phyloP scores from a whole-genome alignment of 23 tunicate species.

The Botrylloides violaceus region DNA sequence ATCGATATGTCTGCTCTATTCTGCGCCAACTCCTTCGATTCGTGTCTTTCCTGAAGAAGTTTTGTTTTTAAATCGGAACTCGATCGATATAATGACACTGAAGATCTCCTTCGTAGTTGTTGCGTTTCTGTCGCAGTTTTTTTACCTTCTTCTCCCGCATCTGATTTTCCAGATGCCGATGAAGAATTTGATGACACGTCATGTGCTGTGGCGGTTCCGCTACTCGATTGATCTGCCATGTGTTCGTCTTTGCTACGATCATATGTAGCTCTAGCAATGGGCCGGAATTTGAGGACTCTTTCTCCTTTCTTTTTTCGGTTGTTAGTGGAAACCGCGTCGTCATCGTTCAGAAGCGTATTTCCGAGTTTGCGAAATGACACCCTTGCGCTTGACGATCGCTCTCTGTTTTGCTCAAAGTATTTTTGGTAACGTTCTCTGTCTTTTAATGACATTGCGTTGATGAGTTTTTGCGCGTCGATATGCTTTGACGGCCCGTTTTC shows the following conservation, averaged over 20 bases:
- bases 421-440: not conserved
- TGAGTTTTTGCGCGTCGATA: not conserved
- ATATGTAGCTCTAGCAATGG: not conserved
- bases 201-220: too few relatives aligned
- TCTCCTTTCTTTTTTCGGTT: not conserved
- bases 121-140: not conserved
- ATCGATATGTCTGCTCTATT: not conserved
- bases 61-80: constrained; percentile 35
- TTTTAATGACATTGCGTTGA: not conserved
- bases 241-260: not conserved
- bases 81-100: not conserved
- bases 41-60: constrained; percentile 21
- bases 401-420: not conserved
- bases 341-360: not conserved
- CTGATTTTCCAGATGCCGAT: constrained; percentile 11
- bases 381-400: not conserved
- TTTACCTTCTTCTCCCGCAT: not conserved
- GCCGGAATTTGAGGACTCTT: not conserved
- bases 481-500: not conserved
- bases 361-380: constrained; percentile 10
- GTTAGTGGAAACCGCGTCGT: not conserved
- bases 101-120: not conserved
- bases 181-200: not conserved
- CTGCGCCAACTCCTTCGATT: constrained; percentile 11
- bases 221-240: not conserved